phyloP scores from a whole-genome alignment of 2,797 vertebrate species.

The Lepilemur septentrionalis region DNA sequence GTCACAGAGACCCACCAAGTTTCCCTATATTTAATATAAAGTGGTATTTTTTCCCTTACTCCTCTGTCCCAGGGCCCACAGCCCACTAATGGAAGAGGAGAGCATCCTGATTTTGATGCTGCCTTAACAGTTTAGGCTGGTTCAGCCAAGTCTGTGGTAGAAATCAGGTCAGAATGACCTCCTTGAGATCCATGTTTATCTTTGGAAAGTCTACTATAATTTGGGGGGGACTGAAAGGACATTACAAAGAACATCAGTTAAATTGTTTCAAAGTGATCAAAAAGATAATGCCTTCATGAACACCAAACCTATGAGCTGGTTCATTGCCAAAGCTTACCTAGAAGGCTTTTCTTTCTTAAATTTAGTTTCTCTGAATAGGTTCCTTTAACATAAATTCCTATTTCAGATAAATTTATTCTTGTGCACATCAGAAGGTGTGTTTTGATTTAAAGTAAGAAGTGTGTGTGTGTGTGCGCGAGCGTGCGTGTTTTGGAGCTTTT shows the following conservation, averaged over 20 bases:
- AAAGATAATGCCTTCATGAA: conserved; percentile 35
- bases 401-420: background rate
- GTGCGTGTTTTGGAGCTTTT: background rate
- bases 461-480: background rate
- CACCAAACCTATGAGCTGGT: background rate
- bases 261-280: conserved; percentile 25
- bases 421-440: background rate
- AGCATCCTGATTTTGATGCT: background rate
- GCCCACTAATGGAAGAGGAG: background rate
- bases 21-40: background rate
- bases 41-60: background rate
- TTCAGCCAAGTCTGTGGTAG: background rate
- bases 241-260: background rate
- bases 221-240: background rate
- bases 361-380: background rate
- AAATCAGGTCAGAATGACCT: conserved; percentile 59
- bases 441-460: background rate
- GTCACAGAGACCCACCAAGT: background rate
- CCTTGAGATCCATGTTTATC: background rate
- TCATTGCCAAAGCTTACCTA: background rate
- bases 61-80: background rate
- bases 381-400: background rate
- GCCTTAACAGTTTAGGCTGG: background rate
- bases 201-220: background rate
- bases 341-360: background rate